Conservation (phyloP, 2,888 invertebrate genomes). For the Drosophila paracracens region DNA sequence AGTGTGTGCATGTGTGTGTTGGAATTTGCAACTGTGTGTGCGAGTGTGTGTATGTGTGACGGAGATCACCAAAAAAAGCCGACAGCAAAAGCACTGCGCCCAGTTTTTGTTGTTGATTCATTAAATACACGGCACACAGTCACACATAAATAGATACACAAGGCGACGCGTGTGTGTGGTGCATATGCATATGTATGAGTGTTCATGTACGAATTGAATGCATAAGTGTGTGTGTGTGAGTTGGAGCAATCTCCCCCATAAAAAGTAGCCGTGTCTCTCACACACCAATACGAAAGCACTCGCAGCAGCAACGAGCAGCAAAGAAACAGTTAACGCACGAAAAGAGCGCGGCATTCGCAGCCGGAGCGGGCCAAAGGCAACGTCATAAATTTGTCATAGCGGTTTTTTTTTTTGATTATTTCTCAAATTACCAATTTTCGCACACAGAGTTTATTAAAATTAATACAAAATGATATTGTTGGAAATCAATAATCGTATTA, state of each 20-base stretch:
- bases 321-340: slow-evolving; percentile 72
- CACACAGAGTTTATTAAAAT: slow-evolving; percentile 29
- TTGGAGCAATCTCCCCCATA: slow-evolving; percentile 65
- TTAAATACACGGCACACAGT: slow-evolving; percentile 59
- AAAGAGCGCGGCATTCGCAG: slow-evolving; percentile 64
- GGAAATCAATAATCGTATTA: slow-evolving; percentile 99
- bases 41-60: slow-evolving; percentile 56
- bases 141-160: slow-evolving; percentile 21
- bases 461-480: slow-evolving; percentile 92
- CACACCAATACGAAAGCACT: slow-evolving; percentile 55
- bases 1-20: slow-evolving; percentile 19
- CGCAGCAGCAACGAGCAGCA: slow-evolving; percentile 46
- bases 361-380: slow-evolving; percentile 71
- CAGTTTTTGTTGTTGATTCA: slow-evolving; percentile 83
- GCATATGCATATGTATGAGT: slow-evolving; percentile 19
- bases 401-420: slow-evolving; percentile 29
- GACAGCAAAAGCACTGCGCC: slow-evolving; percentile 74
- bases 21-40: slow-evolving; percentile 27
- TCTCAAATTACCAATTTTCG: slow-evolving; percentile 19
- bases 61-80: slow-evolving; percentile 78
- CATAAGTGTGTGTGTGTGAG: slow-evolving; percentile 61
- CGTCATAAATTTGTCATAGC: slow-evolving; percentile 76
- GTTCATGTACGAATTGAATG: slow-evolving; percentile 13
- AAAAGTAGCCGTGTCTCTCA: slow-evolving; percentile 50
- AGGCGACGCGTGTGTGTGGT: slow-evolving; percentile 34